Evolutionary conservation across 2,113 vertebrate genomes (phyloP), one percentile per base, ranked within the genome.

Genomic region (Oreocharis arfaki): DNA sequence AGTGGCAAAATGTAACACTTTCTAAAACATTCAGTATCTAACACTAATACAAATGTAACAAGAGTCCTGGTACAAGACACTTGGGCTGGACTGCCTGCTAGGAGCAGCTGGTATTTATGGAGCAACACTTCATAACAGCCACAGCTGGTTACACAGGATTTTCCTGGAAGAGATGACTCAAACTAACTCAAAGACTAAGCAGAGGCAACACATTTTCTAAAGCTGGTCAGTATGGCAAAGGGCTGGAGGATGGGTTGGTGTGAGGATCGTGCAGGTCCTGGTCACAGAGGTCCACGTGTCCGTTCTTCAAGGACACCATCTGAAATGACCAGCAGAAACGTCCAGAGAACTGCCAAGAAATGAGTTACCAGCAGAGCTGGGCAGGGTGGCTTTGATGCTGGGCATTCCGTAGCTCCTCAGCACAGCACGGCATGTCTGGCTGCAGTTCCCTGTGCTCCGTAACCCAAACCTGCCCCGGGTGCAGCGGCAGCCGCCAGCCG

Each of bases 81-180:
- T 80, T 5, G 65, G 24, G 83, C 84, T 59, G 91, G 52, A 35
- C 60, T 67, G 94, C 86, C 46, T 24, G 84, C 91, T 75, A 46
- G 7, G 33, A 84, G 95, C 84, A 95, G 91, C 93, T 94, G 89
- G 89, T 89, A 93, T 96, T 97, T 95, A 87, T 71, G 94, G 84
- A 92, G 94, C 95, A 97, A 92, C 92, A 84, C 84, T 87, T 81
- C 53, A 2, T 59, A 93, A 52, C 60, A 87, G 55, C 63, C 75
- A 87, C 84, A 64, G 93, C 93, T 88, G 87, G 57, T 37, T 93
- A 64, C 95, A 68, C 60, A 80, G 87, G 61, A 73, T 59, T 70
- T 69, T 85, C 90, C 87, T 70, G 87, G 70, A 84, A 78, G 44
- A 47, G 87, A 70, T 87, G 79, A 57, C 22, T 67, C 69, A 69